Evolutionary conservation across 1,140 invertebrate genomes (phyloP), one percentile per base, ranked within the genome.

Genomic region (Caenorhabditis tropicalis): DNA sequence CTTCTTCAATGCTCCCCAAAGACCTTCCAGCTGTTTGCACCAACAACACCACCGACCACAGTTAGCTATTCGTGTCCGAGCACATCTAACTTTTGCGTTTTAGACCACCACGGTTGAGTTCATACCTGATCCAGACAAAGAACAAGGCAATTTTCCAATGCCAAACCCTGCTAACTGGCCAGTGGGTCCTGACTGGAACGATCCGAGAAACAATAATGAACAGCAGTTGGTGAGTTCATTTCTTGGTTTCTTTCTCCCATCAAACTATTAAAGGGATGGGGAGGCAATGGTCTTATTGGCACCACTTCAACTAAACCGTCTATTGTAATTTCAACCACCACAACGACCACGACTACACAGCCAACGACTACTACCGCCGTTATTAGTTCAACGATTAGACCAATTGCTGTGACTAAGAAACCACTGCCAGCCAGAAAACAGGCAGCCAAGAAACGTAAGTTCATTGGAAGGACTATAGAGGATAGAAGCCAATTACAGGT

Each of bases 151-250:
- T 6, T 82, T 58, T 5, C 82, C 82, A 5, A 21, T 82, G 43
- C 82, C 82, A 3, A 70, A 82, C n/a, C 82, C 82, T 2, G 82
- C 82, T 6, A 82, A 51, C 33, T 84, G 83, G 83, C 83, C 83
- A 24, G 51, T 36, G 6, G 83, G 83, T 7, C 83, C 83, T 12
- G 83, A 84, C 24, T 84, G 83, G 83, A 84, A 84, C 24, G 83
- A 84, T 19, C 43, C 36, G 15, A 79, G 83, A 39, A 84, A 84
- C 43, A 56, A 24, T 16, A 58, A 51, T 24, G 3, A 51, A 12
- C 79, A 81, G 15, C 79, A 81, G 31, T 53, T 81, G 46, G 79
- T 53, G 15, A 53, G 79, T 53, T 29, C 12, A 10, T 27, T 9
- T 0, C 53, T 56, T 21, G 24, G 5, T 79, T 79, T 36, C 21